Percentiles rank a stretch among this genome's conserved stretches.
These are phyloP conservation scores for Eufriesea mexicana DNA, from an alignment of 1,140 invertebrate species.

Conservation along the genomic window DNA sequence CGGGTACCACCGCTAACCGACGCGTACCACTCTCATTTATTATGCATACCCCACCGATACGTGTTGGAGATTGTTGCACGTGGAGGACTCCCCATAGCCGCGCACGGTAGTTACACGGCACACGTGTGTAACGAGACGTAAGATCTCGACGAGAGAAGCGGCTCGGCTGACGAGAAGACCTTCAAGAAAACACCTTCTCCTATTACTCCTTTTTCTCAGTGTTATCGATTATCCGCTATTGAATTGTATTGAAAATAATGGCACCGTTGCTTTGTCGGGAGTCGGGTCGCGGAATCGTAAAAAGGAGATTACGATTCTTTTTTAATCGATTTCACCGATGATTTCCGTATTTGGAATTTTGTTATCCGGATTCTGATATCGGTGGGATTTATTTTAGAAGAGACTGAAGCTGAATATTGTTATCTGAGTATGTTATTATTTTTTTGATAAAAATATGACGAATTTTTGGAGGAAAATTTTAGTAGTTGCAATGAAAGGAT, in stretches of 20 bases:
- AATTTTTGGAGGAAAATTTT: too few relatives aligned
- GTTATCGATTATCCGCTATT: slow-evolving; percentile 33
- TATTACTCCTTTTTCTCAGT: slow-evolving; percentile 27
- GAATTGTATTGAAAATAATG: slow-evolving; percentile 15
- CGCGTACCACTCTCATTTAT: slow-evolving; percentile 70
- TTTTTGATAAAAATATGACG: too few relatives aligned
- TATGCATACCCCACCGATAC: slow-evolving; percentile 75
- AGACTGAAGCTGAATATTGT: too few relatives aligned
- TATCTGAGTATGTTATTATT: too few relatives aligned
- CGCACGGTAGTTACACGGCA: slow-evolving; percentile 66
- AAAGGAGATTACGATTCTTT: neutral
- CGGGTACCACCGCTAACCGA: slow-evolving; percentile 37
- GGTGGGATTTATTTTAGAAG: too few relatives aligned
- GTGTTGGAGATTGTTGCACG: slow-evolving; percentile 75
- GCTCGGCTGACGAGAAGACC: slow-evolving; percentile 45
- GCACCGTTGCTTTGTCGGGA: neutral
- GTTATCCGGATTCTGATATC: too few relatives aligned
- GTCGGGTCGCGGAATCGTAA: neutral
- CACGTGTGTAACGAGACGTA: slow-evolving; percentile 73
- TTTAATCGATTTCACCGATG: neutral
- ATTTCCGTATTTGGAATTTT: neutral
- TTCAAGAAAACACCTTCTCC: slow-evolving; percentile 38
- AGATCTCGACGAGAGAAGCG: slow-evolving; percentile 60
- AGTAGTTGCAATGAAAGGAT: too few relatives aligned
- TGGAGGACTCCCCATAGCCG: slow-evolving; percentile 53